Evolutionary conservation across 2,888 invertebrate species (phyloP), one percentile per base, ranked within the genome.

Genomic region (Euplagia quadripunctaria): DNA sequence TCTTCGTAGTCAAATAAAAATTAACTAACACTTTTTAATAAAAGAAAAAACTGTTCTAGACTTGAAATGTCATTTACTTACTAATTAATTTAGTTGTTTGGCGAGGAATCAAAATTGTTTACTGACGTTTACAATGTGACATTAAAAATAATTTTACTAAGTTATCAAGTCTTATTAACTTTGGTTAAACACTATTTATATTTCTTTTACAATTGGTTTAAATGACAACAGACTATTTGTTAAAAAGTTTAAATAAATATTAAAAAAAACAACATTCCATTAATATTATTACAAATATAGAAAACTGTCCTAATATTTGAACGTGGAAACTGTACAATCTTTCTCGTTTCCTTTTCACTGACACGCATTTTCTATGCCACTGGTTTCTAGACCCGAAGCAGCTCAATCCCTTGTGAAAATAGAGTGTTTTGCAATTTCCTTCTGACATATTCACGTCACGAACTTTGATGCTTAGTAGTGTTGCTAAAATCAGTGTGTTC

Each of bases 391-490:
- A 68, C 68, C 41, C 68, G 75, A 77, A 77, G 70, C 69, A 70
- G 77, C 80, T 79, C 70, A 82, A 77, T 77, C 80, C 82, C 77
- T 73, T 82, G 80, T 82, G 80, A 82, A 81, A 82, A 81, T 82
- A 81, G 80, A 81, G 70, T 81, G 82, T 72, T n/a, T 71, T 68
- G 80, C 77, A 75, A 82, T 79, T 82, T 82, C 73, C 82, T 73
- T 73, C 68, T 75, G 71, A 79, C 77, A 77, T 73, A 73, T 72
- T 82, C 80, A 71, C 77, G 68, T 58, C 68, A 68, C 58, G 43
- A 68, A 11, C 43, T 68, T 77, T 73, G 79, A 80, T 77, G 70
- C 52, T 64, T 20, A 14, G 43, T 8, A 42, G 20, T 20, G 6
- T 20, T 43, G 11, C 42, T 67, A 52, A 64, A 52, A 17, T 67